Base-by-base conservation (phyloP, 2,888 invertebrate species). In the Thymelicus lineola region DNA sequence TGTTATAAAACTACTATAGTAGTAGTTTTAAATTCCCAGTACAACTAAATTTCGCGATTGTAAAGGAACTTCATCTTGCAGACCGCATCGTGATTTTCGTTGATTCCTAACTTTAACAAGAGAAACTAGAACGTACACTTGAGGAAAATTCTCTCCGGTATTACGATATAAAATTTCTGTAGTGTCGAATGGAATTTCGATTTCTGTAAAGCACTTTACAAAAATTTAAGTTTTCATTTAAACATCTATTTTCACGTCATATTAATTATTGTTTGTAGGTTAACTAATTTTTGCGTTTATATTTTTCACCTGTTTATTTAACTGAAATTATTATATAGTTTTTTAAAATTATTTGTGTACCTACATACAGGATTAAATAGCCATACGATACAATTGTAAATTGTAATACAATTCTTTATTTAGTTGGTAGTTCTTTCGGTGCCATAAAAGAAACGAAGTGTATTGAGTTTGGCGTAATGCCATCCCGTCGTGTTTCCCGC, bases 111-210 rank as follows among this genome's bases (percentile, higher is more conserved):
- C 61, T 48, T 28, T 35, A 46, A 46, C 35, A 35, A 35, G 50
- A 17, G n/a, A 62, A 62, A 36, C 50, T 62, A 35, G 62, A 48
- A 20, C 35, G n/a, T 36, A 15, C 1, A 48, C 62, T 28, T 10
- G 46, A 59, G 20, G 12, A 10, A 38, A 59, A 59, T 42, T 59
- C 42, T 42, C 42, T 36, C 35, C 36, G 57, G n/a, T 6, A 58
- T 7, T n/a, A 58, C 42, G 57, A 36, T 58, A 58, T 58, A 36
- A 58, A 36, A 58, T 58, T 58, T 58, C 57, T 58, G 42, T 10
- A 42, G 42, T 12, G 42, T 42, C 12, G 58, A 58, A 9, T 58
- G 7, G 58, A 38, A 36, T 58, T 58, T 58, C 36, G 15, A 15
- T 58, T 36, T 28, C 28, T 5, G 28, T 28, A 28, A 28, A 28